These are phyloP conservation scores for Odontothrips loti DNA, from an alignment of 2,888 invertebrate genomes.

Conservation along the genomic window DNA sequence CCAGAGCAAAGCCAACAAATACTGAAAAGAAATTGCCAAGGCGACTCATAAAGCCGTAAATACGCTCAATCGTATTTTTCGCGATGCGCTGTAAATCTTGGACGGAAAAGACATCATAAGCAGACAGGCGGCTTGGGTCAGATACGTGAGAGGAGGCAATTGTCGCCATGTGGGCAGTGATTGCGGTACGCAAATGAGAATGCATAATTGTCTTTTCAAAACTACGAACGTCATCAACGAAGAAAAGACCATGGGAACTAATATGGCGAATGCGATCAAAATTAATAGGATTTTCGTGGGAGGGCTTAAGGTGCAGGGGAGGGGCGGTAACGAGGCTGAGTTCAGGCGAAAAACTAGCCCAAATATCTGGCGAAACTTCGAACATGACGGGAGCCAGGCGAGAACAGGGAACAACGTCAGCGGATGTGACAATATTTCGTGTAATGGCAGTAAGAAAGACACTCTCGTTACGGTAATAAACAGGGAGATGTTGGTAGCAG, in stretches of 20 bases:
- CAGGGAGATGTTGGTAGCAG: background rate
- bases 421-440: background rate
- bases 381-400: background rate
- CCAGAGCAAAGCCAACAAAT: background rate
- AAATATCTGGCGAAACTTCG: background rate
- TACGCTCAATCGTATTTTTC: background rate
- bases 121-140: background rate
- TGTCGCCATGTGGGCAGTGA: background rate
- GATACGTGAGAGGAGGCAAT: background rate
- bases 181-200: background rate
- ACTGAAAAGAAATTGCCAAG: background rate
- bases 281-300: background rate
- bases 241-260: background rate
- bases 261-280: background rate
- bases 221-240: background rate
- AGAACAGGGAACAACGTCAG: background rate
- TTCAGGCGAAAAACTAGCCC: background rate
- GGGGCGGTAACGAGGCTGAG: background rate
- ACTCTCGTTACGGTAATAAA: background rate
- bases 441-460: background rate
- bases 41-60: background rate
- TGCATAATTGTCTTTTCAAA: background rate
- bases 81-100: background rate
- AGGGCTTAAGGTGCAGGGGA: background rate
- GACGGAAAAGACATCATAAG: background rate